These are phyloP conservation scores for Charina bottae DNA, from an alignment of 2,113 vertebrate species.

Conservation along the genomic window DNA sequence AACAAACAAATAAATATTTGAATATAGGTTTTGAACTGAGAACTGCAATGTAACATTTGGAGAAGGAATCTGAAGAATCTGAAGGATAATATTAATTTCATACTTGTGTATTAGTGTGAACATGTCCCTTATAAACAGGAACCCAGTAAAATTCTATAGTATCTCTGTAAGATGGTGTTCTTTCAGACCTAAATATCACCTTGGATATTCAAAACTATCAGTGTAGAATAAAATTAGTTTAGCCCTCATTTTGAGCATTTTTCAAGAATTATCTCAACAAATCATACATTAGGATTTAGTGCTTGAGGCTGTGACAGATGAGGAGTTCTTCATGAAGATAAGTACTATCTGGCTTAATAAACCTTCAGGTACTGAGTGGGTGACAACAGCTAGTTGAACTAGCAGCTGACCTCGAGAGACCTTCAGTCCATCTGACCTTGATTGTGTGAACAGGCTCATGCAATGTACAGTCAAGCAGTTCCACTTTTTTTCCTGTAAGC, in stretches of 20 bases:
- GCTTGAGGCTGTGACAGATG: neutral
- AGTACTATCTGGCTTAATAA: neutral
- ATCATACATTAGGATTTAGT: neutral
- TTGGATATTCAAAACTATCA: neutral
- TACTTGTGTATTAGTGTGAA: neutral
- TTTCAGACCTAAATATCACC: neutral
- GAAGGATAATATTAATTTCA: neutral
- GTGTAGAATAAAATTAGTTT: neutral
- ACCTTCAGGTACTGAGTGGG: neutral
- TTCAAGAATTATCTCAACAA: neutral
- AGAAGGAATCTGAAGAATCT: neutral
- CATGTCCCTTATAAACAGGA: neutral
- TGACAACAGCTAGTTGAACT: neutral
- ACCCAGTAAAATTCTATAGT: neutral
- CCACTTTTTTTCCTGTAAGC: neutral
- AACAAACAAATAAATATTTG: too few species aligned
- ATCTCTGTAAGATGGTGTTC: neutral
- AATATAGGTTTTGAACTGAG: neutral
- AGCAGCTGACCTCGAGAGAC: neutral
- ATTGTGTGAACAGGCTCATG: neutral
- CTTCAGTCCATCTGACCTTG: neutral
- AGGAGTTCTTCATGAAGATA: neutral
- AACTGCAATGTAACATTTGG: neutral
- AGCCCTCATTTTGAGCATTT: neutral
- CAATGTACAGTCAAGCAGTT: neutral